Base-by-base conservation (phyloP, 2,888 invertebrate species). In the Pachliopta kotzebuea region DNA sequence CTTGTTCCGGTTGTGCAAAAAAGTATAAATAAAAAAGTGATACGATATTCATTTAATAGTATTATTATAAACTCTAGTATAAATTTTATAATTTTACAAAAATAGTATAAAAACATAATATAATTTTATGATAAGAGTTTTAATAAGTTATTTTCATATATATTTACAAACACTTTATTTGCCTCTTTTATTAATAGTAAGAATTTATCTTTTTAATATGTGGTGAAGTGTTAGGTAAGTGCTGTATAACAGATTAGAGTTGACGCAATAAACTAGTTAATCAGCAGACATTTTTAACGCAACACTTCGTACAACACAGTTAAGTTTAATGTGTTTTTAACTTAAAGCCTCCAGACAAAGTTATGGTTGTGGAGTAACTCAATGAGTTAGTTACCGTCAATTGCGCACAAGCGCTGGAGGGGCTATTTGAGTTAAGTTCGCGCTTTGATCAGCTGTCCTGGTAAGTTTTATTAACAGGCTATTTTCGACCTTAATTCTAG, bases 251-350 rank as follows among this genome's bases (percentile, higher is more conserved):
- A 60, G 60, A 60, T 56, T 60, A 52, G 56, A 60, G 56, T 37
- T 26, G 52, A 56, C 60, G 65, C 56, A 53, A 60, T 65, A 60
- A 65, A 65, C 65, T 52, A 60, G 45, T 65, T 65, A 64, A 64
- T 64, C 56, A 56, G 55, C 23, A 55, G 37, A 37, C 55, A 60
- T 60, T 60, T 62, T 29, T 49, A 59, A 59, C 56, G 54, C 26
- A 60, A 37, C 55, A 31, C 24, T 17, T 26, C 49, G 23, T 17
- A n/a, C 42, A 49, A 37, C 56, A 24, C 21, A 14, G 37, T 24
- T 23, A 29, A 29, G 52, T 60, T 60, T 65, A 37, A 65, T 65
- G 54, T 56, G 45, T 18, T 64, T 55, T 50, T 45, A 60, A 50
- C 29, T 64, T 54, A 31, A 50, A 55, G 42, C 20, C 56, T 21